Conservation (phyloP, 2,888 invertebrate species). For the Erynnis tages region DNA sequence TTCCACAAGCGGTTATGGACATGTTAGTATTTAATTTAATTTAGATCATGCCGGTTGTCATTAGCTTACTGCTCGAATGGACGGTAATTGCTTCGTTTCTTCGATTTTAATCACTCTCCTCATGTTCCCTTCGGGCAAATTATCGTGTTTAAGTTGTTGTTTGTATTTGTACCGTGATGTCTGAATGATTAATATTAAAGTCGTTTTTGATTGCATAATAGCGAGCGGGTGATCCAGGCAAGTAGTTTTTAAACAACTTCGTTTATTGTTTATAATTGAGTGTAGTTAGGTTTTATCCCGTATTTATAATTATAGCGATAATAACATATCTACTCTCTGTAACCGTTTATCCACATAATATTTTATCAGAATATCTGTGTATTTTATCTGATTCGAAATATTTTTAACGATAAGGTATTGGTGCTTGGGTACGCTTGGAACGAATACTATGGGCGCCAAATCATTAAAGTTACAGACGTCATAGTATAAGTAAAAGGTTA, state of each 20-base stretch:
- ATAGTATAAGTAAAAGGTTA: too few relatives aligned
- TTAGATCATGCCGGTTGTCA: slow-evolving; percentile 39
- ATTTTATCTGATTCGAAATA: too few relatives aligned
- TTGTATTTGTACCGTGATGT: slow-evolving; percentile 59
- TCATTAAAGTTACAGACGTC: too few relatives aligned
- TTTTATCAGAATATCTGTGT: too few relatives aligned
- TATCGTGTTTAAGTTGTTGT: slow-evolving; percentile 55
- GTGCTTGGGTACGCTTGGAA: too few relatives aligned
- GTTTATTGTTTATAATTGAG: slow-evolving; percentile 12
- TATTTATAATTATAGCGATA: not conserved
- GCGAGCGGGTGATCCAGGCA: slow-evolving; percentile 40
- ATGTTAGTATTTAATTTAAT: slow-evolving; percentile 32
- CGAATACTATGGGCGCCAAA: too few relatives aligned
- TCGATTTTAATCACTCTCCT: slow-evolving; percentile 48
- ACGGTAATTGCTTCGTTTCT: slow-evolving; percentile 48
- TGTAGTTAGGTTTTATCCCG: slow-evolving; percentile 3
- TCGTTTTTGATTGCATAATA: slow-evolving; percentile 68
- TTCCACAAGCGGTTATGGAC: slow-evolving; percentile 6
- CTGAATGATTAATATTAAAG: slow-evolving; percentile 59
- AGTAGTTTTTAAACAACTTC: slow-evolving; percentile 39
- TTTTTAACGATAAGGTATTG: too few relatives aligned
- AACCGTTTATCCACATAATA: not conserved
- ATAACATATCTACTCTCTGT: not conserved
- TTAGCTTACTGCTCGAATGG: slow-evolving; percentile 38
- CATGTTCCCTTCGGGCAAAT: slow-evolving; percentile 55